Conservation (phyloP, 2,797 vertebrate species). For the Alosa sapidissima region DNA sequence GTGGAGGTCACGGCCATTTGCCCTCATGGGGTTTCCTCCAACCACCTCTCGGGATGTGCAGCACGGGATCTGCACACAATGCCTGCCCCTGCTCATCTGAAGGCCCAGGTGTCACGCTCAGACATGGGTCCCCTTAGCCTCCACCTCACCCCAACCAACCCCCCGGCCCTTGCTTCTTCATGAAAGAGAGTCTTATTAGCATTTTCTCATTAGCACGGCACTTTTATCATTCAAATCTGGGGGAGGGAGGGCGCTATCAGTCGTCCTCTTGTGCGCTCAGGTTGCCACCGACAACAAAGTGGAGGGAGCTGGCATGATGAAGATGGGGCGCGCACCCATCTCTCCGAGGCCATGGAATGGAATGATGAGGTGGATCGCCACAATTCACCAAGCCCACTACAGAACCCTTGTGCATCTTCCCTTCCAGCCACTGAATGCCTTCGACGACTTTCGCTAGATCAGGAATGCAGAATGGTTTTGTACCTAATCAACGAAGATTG, state of each 20-base stretch:
- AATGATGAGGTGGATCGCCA: not conserved
- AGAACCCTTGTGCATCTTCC: conserved; percentile 46
- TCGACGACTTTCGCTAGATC: not conserved
- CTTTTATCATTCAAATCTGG: conserved; percentile 74
- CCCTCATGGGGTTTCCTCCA: conserved; percentile 13
- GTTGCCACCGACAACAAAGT: conserved; percentile 62
- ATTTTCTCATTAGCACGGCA: conserved; percentile 74
- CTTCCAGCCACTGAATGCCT: not conserved
- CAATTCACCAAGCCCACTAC: conserved; percentile 40
- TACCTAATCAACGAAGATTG: conserved; percentile 4
- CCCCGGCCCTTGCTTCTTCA: conserved; percentile 58
- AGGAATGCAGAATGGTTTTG: not conserved
- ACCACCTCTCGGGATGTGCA: conserved; percentile 46
- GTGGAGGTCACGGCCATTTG: conserved; percentile 41
- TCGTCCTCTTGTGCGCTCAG: conserved; percentile 49
- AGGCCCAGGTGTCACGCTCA: conserved; percentile 65
- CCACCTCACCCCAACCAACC: conserved; percentile 46
- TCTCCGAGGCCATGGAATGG: conserved; percentile 31
- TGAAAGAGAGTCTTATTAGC: conserved; percentile 70
- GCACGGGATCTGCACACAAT: conserved; percentile 53
- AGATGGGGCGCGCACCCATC: conserved; percentile 41
- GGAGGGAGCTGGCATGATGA: conserved; percentile 36
- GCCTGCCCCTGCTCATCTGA: conserved; percentile 50
- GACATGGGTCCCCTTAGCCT: conserved; percentile 55
- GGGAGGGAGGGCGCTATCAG: conserved; percentile 47